These are phyloP conservation scores for Sitobion miscanthi DNA, from an alignment of 1,140 invertebrate species.

Conservation along the genomic window DNA sequence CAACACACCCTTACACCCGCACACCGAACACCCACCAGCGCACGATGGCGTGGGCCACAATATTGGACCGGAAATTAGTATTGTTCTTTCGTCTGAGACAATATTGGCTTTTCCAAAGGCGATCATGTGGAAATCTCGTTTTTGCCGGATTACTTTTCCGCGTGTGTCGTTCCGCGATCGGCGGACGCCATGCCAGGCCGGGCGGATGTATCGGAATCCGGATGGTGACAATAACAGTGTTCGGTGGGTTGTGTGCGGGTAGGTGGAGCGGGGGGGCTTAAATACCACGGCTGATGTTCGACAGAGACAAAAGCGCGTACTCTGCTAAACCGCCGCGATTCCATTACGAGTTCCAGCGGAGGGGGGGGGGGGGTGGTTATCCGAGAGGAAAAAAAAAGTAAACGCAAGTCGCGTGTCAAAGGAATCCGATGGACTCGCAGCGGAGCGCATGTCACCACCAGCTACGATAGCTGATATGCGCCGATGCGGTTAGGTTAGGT, in stretches of 20 bases:
- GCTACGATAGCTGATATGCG: too few species aligned
- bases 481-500: too few species aligned
- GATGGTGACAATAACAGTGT: background rate
- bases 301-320: background rate
- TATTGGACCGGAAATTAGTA: slow-evolving; percentile 34
- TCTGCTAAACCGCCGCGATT: background rate
- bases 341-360: background rate
- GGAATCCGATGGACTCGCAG: background rate
- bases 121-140: slow-evolving; percentile 29
- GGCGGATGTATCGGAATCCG: background rate
- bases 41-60: background rate
- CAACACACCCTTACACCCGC: background rate
- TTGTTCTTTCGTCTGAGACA: background rate
- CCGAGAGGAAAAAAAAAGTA: background rate
- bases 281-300: background rate
- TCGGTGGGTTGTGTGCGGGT: too few species aligned
- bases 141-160: background rate
- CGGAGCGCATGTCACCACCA: too few species aligned
- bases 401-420: background rate
- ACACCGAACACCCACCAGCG: too few species aligned
- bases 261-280: background rate
- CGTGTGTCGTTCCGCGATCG: background rate
- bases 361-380: too few species aligned
- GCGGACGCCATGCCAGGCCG: background rate
- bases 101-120: slow-evolving; percentile 24